A percentile compares a stretch with the other conserved stretches of the same genome.
These are phyloP conservation scores for Rattus rattus DNA, from an alignment of 2,113 vertebrate species.

Conservation along the genomic window DNA sequence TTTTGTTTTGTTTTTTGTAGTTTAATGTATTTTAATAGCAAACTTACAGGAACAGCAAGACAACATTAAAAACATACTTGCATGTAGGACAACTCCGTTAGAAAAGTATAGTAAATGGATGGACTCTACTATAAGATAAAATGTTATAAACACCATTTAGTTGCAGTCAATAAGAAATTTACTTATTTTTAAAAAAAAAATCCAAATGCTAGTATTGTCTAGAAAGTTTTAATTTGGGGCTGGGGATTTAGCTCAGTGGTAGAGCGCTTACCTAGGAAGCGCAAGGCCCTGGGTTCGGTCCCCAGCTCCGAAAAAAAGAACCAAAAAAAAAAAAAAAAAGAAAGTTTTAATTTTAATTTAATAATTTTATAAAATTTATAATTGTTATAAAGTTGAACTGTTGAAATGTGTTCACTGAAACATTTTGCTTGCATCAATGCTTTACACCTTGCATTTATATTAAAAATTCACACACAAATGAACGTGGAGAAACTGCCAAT, in stretches of 20 bases:
- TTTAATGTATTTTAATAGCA: constrained; percentile 94
- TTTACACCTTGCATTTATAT: too few relatives aligned
- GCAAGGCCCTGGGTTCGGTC: too few relatives aligned
- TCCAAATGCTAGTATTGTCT: constrained; percentile 92
- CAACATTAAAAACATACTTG: constrained; percentile 93
- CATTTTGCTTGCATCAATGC: too few relatives aligned
- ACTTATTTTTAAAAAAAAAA: constrained; percentile 88
- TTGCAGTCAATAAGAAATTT: constrained; percentile 91
- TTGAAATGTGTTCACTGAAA: too few relatives aligned
- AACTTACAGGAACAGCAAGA: constrained; percentile 94
- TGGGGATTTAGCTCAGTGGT: too few relatives aligned
- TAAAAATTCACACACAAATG: constrained; percentile 79
- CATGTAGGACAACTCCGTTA: constrained; percentile 91
- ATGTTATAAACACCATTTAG: constrained; percentile 91
- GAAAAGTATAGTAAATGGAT: constrained; percentile 90
- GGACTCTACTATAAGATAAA: constrained; percentile 90
- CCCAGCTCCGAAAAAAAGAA: too few relatives aligned
- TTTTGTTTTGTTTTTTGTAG: constrained; percentile 50
- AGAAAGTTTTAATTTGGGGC: constrained; percentile 86
- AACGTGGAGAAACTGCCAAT: constrained; percentile 90
- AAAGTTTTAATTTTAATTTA: constrained; percentile 81
- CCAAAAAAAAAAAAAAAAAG: constrained; percentile 89
- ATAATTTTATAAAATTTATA: too few relatives aligned
- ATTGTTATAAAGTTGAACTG: too few relatives aligned
- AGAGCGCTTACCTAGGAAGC: too few relatives aligned